Evolutionary conservation across 2,888 invertebrate genomes (phyloP), one percentile per base, ranked within the genome.

Genomic region (Acanthosepion lycidas): DNA sequence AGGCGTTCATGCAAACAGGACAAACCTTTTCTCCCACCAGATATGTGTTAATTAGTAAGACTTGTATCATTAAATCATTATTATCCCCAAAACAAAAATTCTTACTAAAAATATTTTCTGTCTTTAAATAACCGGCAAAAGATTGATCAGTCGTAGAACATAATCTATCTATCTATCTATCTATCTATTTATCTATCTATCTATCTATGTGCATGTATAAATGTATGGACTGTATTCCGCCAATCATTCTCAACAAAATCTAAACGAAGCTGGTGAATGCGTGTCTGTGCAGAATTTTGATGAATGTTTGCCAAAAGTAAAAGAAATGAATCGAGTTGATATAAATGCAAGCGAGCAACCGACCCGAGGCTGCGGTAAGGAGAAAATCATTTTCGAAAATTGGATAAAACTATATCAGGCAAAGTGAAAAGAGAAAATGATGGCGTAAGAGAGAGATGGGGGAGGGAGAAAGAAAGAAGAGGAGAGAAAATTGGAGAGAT

Each of bases 281-380:
- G n/a, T 15, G n/a, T 78, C n/a, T 33, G 78, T 33, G 33, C 78
- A 20, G n/a, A n/a, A 1, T 78, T 42, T n/a, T 33, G 20, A 59
- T 59, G 59, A 59, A 59, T 59, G 23, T 78, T 78, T 78, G 78
- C n/a, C 78, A 78, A 78, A 78, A 78, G 78, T 78, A 78, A 78
- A 78, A 78, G 78, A 33, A 33, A 9, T 33, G 12, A 78, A 78
- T 78, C 78, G 78, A 78, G 18, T 78, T 18, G n/a, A 78, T 33
- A 78, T 78, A 78, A n/a, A n/a, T 78, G 78, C 78, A n/a, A 78
- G 78, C 33, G 78, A 78, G 4, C 78, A n/a, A 78, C 78, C 33
- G n/a, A 33, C 78, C 33, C 78, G 78, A 78, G 78, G 78, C n/a
- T n/a, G 78, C n/a, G 12, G n/a, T n/a, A 78, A 78, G 15, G 78